Conservation (phyloP, 2,113 vertebrate species). For the Picathartes gymnocephalus region DNA sequence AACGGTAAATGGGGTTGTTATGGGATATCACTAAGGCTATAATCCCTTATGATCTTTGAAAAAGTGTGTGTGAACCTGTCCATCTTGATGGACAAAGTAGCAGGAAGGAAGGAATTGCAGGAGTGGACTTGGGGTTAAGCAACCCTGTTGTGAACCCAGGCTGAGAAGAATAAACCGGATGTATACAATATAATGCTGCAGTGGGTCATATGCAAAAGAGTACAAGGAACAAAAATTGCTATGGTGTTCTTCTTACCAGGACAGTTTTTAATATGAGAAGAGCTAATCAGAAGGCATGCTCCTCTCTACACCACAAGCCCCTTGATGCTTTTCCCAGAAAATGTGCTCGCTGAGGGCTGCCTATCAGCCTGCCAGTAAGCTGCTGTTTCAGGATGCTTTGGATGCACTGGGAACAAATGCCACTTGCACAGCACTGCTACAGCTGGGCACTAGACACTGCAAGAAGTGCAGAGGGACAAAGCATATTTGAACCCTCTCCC, state of each 20-base stretch:
- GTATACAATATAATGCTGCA: neutral
- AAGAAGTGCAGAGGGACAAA: neutral
- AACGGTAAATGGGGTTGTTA: neutral
- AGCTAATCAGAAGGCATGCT: neutral
- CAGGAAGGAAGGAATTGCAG: neutral
- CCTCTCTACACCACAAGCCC: accelerated
- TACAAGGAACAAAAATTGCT: neutral
- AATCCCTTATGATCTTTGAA: neutral
- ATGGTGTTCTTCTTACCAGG: neutral
- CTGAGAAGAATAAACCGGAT: neutral
- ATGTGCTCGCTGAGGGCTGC: neutral
- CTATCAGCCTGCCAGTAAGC: neutral
- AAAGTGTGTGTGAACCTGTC: neutral
- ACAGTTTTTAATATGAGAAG: neutral
- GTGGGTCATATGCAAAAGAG: neutral
- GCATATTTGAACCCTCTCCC: neutral
- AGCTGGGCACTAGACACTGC: neutral
- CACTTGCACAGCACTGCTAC: neutral
- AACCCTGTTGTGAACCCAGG: neutral
- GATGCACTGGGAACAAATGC: neutral
- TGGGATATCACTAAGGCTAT: neutral
- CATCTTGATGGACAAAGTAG: neutral
- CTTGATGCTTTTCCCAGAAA: neutral
- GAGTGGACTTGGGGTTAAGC: neutral
- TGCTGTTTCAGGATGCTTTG: neutral